Evolutionary conservation across 2,797 vertebrate genomes (phyloP), one percentile per base, ranked within the genome.

Genomic region (Molossus alvarezi): DNA sequence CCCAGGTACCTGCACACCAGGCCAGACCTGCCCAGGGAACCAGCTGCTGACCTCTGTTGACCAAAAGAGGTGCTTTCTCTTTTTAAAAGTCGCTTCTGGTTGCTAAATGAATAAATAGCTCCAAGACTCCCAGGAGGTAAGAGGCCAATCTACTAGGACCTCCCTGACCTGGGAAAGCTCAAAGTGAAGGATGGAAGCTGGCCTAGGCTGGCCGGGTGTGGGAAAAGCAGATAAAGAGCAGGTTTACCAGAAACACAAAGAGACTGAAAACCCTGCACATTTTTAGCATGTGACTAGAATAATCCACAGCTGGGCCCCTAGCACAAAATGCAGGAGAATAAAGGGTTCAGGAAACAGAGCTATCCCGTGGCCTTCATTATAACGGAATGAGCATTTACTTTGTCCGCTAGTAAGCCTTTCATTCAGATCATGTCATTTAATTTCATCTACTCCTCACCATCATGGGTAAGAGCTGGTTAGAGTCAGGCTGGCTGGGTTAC

Each of bases 141-240:
- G 90, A 90, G 51, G 89, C 48, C 85, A 87, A 95, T 55, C 84
- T 72, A 10, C 84, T 87, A 87, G 92, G 5, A 17, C 69, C 96
- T 51, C 91, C 77, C 69, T 57, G 69, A 94, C 86, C 88, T 97
- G 95, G 84, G 51, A 88, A 95, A 97, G 92, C 27, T 94, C 73
- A 62, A 75, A 67, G 88, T 3, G 12, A 94, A 98, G 97, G 97
- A 97, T 90, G 85, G 97, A 97, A 97, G 93, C 93, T 20, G 97
- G 95, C 73, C 73, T 1, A 0, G 89, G 72, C 94, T 33, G 0
- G 76, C 37, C 41, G 80, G 48, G 17, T 6, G 83, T 79, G 72
- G 92, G 88, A 51, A 90, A 93, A 84, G 79, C 15, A 96, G 95
- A 97, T 62, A 51, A 94, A 96, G 97, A 92, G 2, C 3, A 64